phyloP scores from a whole-genome alignment of 37 sponge, comb jelly and placozoan species.

The Haliclona indistincta region DNA sequence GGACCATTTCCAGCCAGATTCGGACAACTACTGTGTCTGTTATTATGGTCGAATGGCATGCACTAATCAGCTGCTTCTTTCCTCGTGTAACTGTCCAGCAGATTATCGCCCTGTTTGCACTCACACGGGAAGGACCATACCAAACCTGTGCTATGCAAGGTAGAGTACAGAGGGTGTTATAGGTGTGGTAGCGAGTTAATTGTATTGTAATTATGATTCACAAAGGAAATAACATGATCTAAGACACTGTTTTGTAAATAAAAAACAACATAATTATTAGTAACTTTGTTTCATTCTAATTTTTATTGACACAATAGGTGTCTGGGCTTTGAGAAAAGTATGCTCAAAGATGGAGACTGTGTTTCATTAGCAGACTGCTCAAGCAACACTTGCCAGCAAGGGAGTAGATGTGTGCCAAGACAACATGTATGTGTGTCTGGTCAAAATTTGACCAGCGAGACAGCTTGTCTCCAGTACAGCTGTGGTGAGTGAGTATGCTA shows the following conservation, averaged over 20 bases:
- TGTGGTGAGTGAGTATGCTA: slow-evolving; percentile 29
- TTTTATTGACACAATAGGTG: slow-evolving; percentile 13
- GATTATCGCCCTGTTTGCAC: slow-evolving; percentile 44
- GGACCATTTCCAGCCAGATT: background rate
- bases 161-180: slow-evolving; percentile 10
- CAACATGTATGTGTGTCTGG: slow-evolving; percentile 24
- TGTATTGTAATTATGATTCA: no score
- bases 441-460: background rate
- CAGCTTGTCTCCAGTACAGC: slow-evolving; percentile 26
- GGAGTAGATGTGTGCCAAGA: slow-evolving; percentile 18
- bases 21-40: background rate
- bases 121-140: slow-evolving; percentile 28
- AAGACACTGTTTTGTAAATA: no score
- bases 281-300: background rate
- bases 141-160: slow-evolving; percentile 31
- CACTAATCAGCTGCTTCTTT: no score
- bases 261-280: no score
- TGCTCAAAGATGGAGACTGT: slow-evolving; percentile 17
- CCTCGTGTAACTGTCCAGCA: slow-evolving; percentile 25
- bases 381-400: background rate
- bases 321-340: slow-evolving; percentile 7
- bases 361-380: slow-evolving; percentile 10
- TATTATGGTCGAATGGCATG: slow-evolving; percentile 32
- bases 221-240: no score
- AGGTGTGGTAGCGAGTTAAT: no score